These are phyloP conservation scores for Lasiurus cinereus DNA, from an alignment of 2,113 vertebrate species.

Conservation along the genomic window DNA sequence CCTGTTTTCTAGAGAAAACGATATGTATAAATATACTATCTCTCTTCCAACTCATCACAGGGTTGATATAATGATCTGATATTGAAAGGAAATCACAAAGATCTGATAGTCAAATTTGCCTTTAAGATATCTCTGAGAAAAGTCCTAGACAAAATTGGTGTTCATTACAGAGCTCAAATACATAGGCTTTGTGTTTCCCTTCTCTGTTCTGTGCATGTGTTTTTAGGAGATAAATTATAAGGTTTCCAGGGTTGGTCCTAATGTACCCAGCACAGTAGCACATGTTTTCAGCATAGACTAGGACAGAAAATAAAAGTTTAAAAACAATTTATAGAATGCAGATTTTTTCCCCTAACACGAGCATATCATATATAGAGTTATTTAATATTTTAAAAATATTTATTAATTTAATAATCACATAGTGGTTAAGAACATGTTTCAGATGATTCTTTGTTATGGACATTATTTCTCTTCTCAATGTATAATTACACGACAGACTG, in stretches of 20 bases:
- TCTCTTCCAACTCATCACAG: not conserved
- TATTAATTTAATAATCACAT: constrained; percentile 39
- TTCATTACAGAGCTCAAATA: not conserved
- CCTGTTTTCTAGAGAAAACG: constrained; percentile 49
- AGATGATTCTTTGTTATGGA: constrained; percentile 79
- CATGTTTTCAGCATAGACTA: constrained; percentile 46
- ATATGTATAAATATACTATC: not conserved
- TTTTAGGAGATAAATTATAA: not conserved
- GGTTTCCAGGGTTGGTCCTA: constrained; percentile 9
- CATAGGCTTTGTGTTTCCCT: not conserved
- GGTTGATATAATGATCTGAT: not conserved
- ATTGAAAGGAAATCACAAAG: constrained; percentile 43
- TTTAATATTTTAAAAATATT: constrained; percentile 61
- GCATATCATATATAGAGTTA: constrained; percentile 3
- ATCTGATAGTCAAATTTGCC: not conserved
- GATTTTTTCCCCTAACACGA: constrained; percentile 12
- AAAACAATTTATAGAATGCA: constrained; percentile 54
- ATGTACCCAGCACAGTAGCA: not conserved
- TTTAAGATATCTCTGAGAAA: not conserved
- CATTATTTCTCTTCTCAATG: constrained; percentile 75
- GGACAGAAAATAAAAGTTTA: constrained; percentile 55
- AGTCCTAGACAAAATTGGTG: not conserved
- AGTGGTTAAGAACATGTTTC: constrained; percentile 60
- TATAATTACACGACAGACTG: constrained; percentile 77
- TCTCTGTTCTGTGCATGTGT: not conserved